Conservation (phyloP, 1,140 invertebrate species). For the Megalonaias nervosa region DNA sequence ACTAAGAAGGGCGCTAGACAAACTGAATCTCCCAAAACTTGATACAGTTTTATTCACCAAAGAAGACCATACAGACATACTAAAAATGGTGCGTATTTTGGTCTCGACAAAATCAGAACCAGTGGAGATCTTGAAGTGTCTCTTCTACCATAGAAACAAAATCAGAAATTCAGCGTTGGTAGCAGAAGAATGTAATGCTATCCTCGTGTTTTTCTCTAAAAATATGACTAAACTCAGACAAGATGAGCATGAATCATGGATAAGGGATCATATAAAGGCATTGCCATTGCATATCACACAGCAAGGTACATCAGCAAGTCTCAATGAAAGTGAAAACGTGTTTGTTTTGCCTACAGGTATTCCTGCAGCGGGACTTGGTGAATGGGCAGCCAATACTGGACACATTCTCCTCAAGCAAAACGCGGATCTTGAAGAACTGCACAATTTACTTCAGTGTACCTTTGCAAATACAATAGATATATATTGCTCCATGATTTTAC, state of each 20-base stretch:
- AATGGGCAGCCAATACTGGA: not conserved
- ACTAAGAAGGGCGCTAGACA: not conserved
- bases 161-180: not conserved
- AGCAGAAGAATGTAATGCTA: not conserved
- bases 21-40: conserved; percentile 6
- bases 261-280: not conserved
- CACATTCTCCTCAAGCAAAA: not conserved
- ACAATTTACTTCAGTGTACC: not conserved
- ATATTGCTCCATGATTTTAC: conserved; percentile 1
- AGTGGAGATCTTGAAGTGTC: conserved; percentile 1
- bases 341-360: conserved; percentile 4
- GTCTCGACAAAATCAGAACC: not conserved
- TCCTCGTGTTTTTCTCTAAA: not conserved
- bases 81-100: not conserved
- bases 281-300: conserved; percentile 12
- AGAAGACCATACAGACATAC: not conserved
- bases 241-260: not conserved
- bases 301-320: not conserved
- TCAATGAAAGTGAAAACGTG: not conserved
- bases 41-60: not conserved
- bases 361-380: conserved; percentile 5
- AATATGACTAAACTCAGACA: not conserved
- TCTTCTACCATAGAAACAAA: not conserved
- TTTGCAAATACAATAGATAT: not conserved
- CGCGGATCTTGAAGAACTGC: not conserved